Base-by-base conservation (phyloP, 2,113 vertebrate species). In the Chrysochloris asiatica region DNA sequence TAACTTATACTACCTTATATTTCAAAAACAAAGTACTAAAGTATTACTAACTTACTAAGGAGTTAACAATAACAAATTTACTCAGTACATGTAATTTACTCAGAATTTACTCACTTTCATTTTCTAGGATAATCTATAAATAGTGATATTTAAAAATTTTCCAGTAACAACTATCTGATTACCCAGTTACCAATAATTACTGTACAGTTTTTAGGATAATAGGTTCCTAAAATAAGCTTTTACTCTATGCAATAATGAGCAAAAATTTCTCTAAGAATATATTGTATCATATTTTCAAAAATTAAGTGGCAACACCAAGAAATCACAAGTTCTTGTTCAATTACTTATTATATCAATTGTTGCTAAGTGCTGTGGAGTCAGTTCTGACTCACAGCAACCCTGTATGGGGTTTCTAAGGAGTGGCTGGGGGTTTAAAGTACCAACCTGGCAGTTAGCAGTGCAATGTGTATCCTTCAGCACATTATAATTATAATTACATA, bases 11-110 rank as follows among this genome's bases (percentile, higher is more conserved):
- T 67, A 43, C 17, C 59, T 89, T 83, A 24, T 86, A 92, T 47
- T 88, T 93, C 72, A 83, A 79, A 95, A 47, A 93, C 30, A 96
- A 92, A 76, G 3, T 52, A 75, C 6, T 86, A 47, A 91, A 16
- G 6, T 91, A 88, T 50, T 81, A 78, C n/a, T n/a, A n/a, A n/a
- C n/a, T n/a, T n/a, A n/a, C n/a, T n/a, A 56, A 91, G 50, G 26
- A 59, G 24, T 78, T 4, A n/a, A n/a, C n/a, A n/a, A n/a, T n/a
- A n/a, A n/a, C n/a, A n/a, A n/a, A n/a, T n/a, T n/a, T n/a, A n/a
- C n/a, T n/a, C n/a, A n/a, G n/a, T n/a, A n/a, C 21, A 73, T 43
- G 8, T 69, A 47, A 38, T 9, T 86, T 59, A 52, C 2, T 84
- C 47, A 78, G 22, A 89, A 69, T 61, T 91, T 75, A 16, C 41